These are phyloP conservation scores for Dreissena rostriformis DNA, from an alignment of 1,140 invertebrate genomes.

Conservation along the genomic window DNA sequence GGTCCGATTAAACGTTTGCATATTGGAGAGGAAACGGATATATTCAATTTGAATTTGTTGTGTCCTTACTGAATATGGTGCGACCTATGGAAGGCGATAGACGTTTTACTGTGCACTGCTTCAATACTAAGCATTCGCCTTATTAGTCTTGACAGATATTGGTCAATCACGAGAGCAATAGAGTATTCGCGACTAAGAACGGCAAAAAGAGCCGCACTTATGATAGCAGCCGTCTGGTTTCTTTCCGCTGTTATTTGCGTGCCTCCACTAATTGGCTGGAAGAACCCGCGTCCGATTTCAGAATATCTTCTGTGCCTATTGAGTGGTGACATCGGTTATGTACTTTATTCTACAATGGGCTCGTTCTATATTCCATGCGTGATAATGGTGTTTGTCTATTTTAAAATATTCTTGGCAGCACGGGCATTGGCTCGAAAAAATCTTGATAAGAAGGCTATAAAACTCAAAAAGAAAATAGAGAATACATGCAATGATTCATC, in stretches of 20 bases:
- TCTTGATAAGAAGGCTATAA: background rate
- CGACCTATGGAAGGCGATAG: constrained; percentile 88
- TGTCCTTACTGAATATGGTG: constrained; percentile 77
- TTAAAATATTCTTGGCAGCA: constrained; percentile 77
- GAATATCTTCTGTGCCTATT: constrained; percentile 80
- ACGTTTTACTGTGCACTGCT: constrained; percentile 97
- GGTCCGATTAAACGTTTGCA: no score
- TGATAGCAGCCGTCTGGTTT: constrained; percentile 97
- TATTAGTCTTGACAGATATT: constrained; percentile 97
- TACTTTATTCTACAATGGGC: constrained; percentile 81
- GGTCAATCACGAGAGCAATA: constrained; percentile 98
- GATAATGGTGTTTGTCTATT: constrained; percentile 82
- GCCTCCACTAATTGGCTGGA: constrained; percentile 97
- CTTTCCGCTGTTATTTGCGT: constrained; percentile 97
- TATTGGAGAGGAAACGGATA: no score
- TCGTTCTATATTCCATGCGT: constrained; percentile 83
- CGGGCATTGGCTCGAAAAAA: constrained; percentile 85
- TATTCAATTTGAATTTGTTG: no score
- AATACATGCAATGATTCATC: no score
- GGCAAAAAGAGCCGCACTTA: constrained; percentile 92
- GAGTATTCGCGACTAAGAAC: constrained; percentile 97
- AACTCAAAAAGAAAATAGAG: no score
- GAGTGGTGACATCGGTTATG: constrained; percentile 82
- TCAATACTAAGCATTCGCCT: constrained; percentile 98
- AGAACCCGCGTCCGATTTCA: constrained; percentile 85